These are phyloP conservation scores for Papilio polytes DNA, from an alignment of 1,140 invertebrate species.

Conservation along the genomic window DNA sequence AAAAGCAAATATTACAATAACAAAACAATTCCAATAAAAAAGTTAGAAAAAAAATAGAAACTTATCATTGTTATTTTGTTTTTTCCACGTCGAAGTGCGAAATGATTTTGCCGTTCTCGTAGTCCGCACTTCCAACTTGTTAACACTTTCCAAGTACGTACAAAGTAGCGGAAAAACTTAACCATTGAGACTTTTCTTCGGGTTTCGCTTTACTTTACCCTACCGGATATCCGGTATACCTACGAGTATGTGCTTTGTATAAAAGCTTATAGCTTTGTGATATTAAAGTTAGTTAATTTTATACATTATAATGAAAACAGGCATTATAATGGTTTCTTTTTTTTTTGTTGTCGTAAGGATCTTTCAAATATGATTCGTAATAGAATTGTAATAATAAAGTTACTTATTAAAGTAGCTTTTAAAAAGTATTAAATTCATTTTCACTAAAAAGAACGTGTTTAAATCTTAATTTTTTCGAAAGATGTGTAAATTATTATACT, in stretches of 20 bases:
- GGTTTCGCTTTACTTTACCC: neutral
- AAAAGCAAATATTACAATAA: neutral
- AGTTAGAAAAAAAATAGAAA: neutral
- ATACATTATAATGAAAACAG: neutral
- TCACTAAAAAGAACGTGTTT: no score
- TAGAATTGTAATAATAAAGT: no score
- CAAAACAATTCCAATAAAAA: neutral
- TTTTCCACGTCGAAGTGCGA: conserved; percentile 1
- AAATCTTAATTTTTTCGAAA: no score
- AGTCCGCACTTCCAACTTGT: conserved; percentile 16
- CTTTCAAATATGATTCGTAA: no score
- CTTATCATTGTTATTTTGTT: neutral
- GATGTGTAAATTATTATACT: no score
- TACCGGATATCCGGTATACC: neutral
- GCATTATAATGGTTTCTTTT: no score
- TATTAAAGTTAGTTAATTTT: neutral
- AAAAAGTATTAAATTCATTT: no score
- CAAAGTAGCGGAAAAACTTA: conserved; percentile 5
- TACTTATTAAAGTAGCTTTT: no score
- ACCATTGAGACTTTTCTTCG: neutral
- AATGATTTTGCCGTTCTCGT: neutral
- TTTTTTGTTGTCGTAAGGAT: no score
- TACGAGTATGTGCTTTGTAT: neutral
- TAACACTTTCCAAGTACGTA: conserved; percentile 4
- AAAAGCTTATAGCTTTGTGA: neutral